phyloP scores from a whole-genome alignment of 2,797 vertebrate species.

The Lagocephalus sceleratus region DNA sequence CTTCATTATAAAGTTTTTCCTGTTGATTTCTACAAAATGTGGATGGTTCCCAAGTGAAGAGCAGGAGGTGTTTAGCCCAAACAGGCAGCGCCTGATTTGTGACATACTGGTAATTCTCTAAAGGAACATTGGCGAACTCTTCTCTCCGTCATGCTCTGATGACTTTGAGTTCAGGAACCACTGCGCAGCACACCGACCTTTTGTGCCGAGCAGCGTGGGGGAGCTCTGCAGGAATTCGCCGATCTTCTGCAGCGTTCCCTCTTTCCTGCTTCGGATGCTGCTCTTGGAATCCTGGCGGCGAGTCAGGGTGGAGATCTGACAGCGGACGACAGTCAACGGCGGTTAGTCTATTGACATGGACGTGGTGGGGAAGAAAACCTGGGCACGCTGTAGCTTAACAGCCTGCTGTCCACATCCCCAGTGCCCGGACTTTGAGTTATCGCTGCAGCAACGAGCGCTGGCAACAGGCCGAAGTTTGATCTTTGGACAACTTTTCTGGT shows the following conservation, averaged over 20 bases:
- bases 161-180: neutral
- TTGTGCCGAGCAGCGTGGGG: constrained; percentile 71
- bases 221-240: constrained; percentile 80
- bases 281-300: constrained; percentile 47
- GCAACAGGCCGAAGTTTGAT: too few species aligned
- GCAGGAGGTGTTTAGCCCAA: neutral
- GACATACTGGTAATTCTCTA: neutral
- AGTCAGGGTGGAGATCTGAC: constrained; percentile 30
- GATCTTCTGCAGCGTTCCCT: constrained; percentile 77
- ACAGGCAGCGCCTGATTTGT: neutral
- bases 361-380: neutral
- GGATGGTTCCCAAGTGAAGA: neutral
- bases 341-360: constrained; percentile 8
- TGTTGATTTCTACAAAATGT: too few species aligned
- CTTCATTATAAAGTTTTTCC: neutral
- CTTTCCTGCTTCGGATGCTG: constrained; percentile 64
- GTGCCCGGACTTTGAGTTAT: too few species aligned
- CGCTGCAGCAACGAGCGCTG: too few species aligned
- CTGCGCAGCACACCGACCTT: constrained; percentile 55
- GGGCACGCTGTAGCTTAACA: too few species aligned
- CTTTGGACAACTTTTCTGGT: too few species aligned
- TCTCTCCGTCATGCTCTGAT: neutral
- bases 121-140: neutral
- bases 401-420: too few species aligned
- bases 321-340: neutral